Percentiles rank a stretch among this genome's conserved stretches.
phyloP scores from a whole-genome alignment of 2,113 vertebrate genomes.

The Varanus komodoensis region DNA sequence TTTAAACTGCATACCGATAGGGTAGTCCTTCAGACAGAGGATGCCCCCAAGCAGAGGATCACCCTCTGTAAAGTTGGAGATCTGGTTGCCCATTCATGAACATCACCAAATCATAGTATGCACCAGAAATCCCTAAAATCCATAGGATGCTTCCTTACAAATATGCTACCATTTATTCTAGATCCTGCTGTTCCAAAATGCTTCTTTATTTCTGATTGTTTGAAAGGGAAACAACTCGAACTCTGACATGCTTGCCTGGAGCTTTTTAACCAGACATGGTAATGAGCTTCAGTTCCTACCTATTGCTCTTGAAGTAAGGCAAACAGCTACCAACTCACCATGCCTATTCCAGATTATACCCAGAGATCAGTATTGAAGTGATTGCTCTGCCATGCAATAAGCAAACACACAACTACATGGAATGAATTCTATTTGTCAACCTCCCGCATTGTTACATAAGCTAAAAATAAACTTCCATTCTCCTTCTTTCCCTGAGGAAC shows the following conservation, averaged over 20 bases:
- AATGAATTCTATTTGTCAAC: background rate
- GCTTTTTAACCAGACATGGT: background rate
- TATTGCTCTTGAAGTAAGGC: background rate
- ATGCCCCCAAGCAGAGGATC: too few species aligned
- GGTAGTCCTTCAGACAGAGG: too few species aligned
- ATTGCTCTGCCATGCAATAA: background rate
- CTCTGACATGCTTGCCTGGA: background rate
- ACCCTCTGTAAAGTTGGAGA: too few species aligned
- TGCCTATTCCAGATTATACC: background rate
- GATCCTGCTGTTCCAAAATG: background rate
- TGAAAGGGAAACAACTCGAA: background rate
- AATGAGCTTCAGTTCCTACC: background rate
- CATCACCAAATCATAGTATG: background rate
- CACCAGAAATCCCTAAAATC: background rate
- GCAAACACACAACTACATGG: background rate
- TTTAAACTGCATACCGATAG: too few species aligned
- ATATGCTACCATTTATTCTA: background rate
- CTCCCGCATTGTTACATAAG: background rate
- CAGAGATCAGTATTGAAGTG: background rate
- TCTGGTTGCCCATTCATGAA: too few species aligned
- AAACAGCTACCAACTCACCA: background rate
- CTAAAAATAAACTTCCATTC: background rate
- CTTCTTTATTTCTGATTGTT: background rate
- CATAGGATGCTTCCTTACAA: background rate
- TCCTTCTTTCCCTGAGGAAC: background rate